Base-by-base conservation (phyloP, 1,140 invertebrate species). In the Brachionus rubens region DNA sequence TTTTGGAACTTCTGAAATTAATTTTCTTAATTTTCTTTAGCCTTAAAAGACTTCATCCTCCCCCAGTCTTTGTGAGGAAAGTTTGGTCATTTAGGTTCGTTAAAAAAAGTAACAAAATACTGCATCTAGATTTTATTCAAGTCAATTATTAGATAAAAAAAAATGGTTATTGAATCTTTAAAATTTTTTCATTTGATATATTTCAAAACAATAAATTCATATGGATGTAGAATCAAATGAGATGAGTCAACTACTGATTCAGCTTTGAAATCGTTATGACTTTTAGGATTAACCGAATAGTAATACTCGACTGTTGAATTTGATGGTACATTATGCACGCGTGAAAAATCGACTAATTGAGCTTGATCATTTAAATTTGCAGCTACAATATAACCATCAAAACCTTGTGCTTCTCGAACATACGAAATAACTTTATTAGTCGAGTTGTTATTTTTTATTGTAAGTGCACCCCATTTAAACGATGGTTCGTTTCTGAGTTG, bases 401-500 rank as follows among this genome's bases (percentile, higher is more conserved):
- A 72, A 16, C 68, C 50, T 26, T 72, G 30, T 7, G 68, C 68
- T 72, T 72, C 16, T 50, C 68, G 30, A 10, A 72, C 24, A 30
- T 36, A 72, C 28, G 68, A 72, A 14, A 72, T 50, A 10, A 72
- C 46, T 30, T 30, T 47, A 16, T 43, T 47, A 3, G 40, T 43
- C 19, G 7, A 12, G 1, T 24, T 3, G 26, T 72, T 54, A 16
- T 16, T 19, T 12, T 40, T 54, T 0, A 48, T 12, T 30, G 12
- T 30, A 6, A 72, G n/a, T 50, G 48, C 40, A 9, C 68, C 68
- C 68, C 68, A 72, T n/a, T 52, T 48, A 12, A 72, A 33, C 33
- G 68, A 72, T 5, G 46, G 46, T 28, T 54, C 50, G 40, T 72
- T 10, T 72, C 68, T 72, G 9, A 72, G 7, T n/a, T 72, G 7